Conservation (phyloP, 2,113 vertebrate genomes). For the Probosciger aterrimus region DNA sequence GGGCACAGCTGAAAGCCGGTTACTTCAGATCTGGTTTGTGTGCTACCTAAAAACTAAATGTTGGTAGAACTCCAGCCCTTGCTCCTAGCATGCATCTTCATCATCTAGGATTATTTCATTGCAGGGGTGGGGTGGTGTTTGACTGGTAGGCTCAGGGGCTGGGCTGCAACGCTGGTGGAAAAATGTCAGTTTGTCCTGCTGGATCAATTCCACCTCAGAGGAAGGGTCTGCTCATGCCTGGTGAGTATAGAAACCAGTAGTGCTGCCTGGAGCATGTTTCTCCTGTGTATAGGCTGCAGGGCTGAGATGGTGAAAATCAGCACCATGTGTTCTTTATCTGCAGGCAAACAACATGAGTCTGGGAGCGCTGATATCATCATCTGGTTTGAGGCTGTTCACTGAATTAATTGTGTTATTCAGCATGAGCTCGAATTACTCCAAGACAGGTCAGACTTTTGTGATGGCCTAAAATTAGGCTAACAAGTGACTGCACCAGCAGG, state of each 20-base stretch:
- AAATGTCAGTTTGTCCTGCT: neutral
- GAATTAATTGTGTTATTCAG: neutral
- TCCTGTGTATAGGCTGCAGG: neutral
- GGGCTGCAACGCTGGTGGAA: neutral
- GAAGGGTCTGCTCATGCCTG: neutral
- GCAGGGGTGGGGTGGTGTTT: rapidly evolving
- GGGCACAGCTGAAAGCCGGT: neutral
- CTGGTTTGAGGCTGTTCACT: neutral
- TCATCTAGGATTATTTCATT: neutral
- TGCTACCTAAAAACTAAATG: neutral
- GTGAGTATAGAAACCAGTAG: rapidly evolving
- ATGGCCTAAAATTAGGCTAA: neutral
- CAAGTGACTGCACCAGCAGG: neutral
- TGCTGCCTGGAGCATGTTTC: rapidly evolving
- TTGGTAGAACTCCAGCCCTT: neutral
- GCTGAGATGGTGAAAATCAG: neutral
- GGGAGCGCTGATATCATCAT: neutral
- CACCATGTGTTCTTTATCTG: neutral
- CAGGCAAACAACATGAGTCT: neutral
- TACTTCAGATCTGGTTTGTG: neutral
- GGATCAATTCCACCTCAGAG: neutral
- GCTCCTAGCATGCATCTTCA: rapidly evolving
- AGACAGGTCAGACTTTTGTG: neutral
- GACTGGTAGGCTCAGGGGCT: neutral
- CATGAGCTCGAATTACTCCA: neutral